Evolutionary conservation across 2,888 invertebrate genomes (phyloP).

Genomic region (Drosophila monieri): DNA sequence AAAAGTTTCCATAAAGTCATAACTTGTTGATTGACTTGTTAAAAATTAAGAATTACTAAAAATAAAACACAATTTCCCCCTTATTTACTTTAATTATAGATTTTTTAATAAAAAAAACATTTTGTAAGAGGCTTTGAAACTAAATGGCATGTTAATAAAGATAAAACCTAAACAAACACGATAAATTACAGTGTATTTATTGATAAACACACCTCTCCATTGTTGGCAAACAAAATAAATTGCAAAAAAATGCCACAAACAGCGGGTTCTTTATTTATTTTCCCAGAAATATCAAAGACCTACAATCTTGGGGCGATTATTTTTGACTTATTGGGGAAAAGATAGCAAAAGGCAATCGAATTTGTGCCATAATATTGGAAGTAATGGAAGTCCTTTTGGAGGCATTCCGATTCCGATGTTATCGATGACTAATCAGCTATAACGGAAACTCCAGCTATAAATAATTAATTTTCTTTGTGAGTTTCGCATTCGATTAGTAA

Average conservation of each 20-base stretch:
- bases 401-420: constrained; percentile 20
- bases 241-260: constrained; percentile 1
- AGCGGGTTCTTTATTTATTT: constrained; percentile 1
- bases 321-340: neutral
- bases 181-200: neutral
- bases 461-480: constrained; percentile 37
- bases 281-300: neutral
- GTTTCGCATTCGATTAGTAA: constrained; percentile 57
- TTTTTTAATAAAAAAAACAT: neutral
- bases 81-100: too few species aligned
- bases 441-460: constrained; percentile 26
- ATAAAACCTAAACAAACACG: neutral
- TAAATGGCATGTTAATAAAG: neutral
- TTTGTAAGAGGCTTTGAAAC: neutral
- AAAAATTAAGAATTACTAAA: too few species aligned
- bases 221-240: neutral
- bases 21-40: too few species aligned
- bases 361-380: neutral
- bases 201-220: neutral
- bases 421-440: constrained; percentile 7
- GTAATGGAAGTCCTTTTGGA: neutral
- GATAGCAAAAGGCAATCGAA: neutral
- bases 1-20: too few species aligned
- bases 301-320: neutral
- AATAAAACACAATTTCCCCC: too few species aligned